Conservation (phyloP, 2,888 invertebrate genomes). For the Amiota mariae region DNA sequence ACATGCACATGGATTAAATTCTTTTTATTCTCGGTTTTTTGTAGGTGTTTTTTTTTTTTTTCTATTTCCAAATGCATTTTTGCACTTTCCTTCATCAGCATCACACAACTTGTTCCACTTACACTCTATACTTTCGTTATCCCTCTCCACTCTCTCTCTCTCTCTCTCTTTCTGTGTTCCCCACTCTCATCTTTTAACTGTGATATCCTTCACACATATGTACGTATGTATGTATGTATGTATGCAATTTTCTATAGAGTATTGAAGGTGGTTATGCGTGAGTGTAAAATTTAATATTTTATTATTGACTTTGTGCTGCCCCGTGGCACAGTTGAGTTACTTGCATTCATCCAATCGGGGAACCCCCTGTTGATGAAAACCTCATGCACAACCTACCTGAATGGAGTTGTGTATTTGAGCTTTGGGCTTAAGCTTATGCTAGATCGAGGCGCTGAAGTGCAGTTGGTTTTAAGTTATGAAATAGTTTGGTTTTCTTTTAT, state of each 20-base stretch:
- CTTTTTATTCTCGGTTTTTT: too few relatives aligned
- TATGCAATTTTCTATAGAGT: conserved; percentile 15
- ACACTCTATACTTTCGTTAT: not conserved
- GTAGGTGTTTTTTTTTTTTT: not conserved
- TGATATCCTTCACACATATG: not conserved
- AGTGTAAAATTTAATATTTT: conserved; percentile 56
- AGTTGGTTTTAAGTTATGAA: too few relatives aligned
- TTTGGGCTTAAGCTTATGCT: too few relatives aligned
- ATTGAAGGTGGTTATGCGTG: conserved; percentile 45
- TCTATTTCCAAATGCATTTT: not conserved
- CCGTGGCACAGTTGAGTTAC: too few relatives aligned
- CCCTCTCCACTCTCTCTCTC: not conserved
- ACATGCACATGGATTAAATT: not conserved
- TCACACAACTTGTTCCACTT: not conserved
- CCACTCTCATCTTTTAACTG: not conserved
- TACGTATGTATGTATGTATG: conserved; percentile 27
- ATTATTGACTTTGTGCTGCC: conserved; percentile 54
- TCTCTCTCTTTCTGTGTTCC: not conserved
- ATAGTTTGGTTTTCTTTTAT: too few relatives aligned
- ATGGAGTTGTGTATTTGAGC: too few relatives aligned
- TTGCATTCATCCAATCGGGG: too few relatives aligned
- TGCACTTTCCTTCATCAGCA: not conserved
- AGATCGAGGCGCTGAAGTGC: too few relatives aligned
- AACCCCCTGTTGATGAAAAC: too few relatives aligned
- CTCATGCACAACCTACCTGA: too few relatives aligned